Evolutionary conservation across 2,797 vertebrate species (phyloP).

Genomic region (Peromyscus nudipes): DNA sequence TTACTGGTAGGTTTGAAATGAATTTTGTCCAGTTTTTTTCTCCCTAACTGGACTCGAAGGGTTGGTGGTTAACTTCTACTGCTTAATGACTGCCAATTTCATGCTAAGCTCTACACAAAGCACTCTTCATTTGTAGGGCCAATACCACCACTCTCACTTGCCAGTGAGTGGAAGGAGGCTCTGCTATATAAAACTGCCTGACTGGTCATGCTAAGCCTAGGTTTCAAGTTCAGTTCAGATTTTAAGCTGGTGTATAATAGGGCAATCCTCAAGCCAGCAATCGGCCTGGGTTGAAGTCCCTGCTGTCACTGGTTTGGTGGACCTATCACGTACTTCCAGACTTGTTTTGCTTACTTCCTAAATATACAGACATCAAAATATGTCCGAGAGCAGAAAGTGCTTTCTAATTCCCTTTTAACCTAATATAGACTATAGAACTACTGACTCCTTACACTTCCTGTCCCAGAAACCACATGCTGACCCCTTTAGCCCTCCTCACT

Average conservation of each 20-base stretch:
- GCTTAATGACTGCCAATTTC: background rate
- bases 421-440: background rate
- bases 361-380: background rate
- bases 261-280: background rate
- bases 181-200: background rate
- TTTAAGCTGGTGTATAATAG: background rate
- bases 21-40: accelerated
- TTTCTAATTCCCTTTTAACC: background rate
- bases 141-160: background rate
- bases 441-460: background rate
- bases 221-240: background rate
- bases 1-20: slow-evolving; percentile 88
- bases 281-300: background rate
- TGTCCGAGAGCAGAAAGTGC: background rate
- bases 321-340: background rate
- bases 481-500: background rate
- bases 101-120: background rate
- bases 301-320: background rate
- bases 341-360: background rate
- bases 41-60: accelerated
- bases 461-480: background rate
- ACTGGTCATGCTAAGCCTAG: background rate
- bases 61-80: background rate
- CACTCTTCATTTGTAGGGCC: background rate
- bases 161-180: background rate